Evolutionary conservation across 2,797 vertebrate genomes (phyloP), one percentile per base, ranked within the genome.

Genomic region (Avahi laniger): DNA sequence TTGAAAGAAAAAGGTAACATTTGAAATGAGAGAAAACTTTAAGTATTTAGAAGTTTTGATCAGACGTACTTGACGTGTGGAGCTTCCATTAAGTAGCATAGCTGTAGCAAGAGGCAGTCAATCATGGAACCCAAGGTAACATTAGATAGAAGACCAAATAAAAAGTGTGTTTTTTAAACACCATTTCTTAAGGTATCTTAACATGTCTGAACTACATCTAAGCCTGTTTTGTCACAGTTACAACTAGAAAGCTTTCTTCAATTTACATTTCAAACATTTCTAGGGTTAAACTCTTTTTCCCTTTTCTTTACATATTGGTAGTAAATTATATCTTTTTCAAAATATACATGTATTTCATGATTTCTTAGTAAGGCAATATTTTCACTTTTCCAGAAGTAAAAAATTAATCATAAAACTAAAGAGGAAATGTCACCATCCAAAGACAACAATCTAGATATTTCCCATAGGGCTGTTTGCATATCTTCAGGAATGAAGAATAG

Each of bases 11-110:
- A 86, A 57, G 12, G 24, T 35, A 92, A 61, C 17, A 26, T 87
- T 87, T 79, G 35, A 93, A 94, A 67, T 78, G 28, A 67, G 18
- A 46, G 35, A 57, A 88, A 87, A 57, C 4, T 5, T 82, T 33
- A 79, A 91, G 46, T 35, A 57, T 86, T 89, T 57, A 46, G 57
- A 88, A 82, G 50, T 84, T 93, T 94, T 89, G 46, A 89, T 52
- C 30, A 90, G 43, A 78, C n/a, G 79, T 46, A 80, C 54, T 81
- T 12, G 17, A 35, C 54, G 2, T 72, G 48, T 50, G 38, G 80
- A 91, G 33, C 10, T 81, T 91, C 67, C 76, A 24, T 15, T 87
- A 84, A 75, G 20, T 73, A 84, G 67, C 17, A 54, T 33, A 81
- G 9, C 11, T 80, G 0, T 43, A 72, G 52, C 61, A 69, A 87